Evolutionary conservation across 2,888 invertebrate species (phyloP).

Genomic region (Agriopis leucophaearia): DNA sequence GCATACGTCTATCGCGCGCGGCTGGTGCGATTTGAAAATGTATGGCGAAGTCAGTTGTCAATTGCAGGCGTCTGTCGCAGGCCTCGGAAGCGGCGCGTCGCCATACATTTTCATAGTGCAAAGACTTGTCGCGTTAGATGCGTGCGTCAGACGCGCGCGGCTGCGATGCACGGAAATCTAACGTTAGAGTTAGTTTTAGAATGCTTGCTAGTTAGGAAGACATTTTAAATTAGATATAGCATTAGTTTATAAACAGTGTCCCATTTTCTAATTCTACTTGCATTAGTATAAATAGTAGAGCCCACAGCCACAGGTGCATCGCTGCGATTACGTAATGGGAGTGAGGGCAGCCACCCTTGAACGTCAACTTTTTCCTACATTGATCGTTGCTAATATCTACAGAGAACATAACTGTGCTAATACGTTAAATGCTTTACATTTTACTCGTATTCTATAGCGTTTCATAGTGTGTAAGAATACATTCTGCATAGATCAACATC

Average conservation of each 20-base stretch:
- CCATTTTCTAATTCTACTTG: slow-evolving; percentile 47
- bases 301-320: slow-evolving; percentile 50
- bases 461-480: too few relatives aligned
- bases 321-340: slow-evolving; percentile 57
- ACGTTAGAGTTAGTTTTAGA: background rate
- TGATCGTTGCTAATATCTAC: slow-evolving; percentile 41
- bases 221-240: slow-evolving; percentile 21
- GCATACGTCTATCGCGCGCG: too few relatives aligned
- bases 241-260: slow-evolving; percentile 46
- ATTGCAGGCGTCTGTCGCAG: too few relatives aligned
- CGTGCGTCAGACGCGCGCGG: too few relatives aligned
- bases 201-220: slow-evolving; percentile 10
- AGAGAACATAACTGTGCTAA: background rate
- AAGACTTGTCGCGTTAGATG: too few relatives aligned
- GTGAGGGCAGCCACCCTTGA: slow-evolving; percentile 56
- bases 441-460: too few relatives aligned
- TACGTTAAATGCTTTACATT: background rate
- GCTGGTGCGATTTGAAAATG: too few relatives aligned
- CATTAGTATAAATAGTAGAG: slow-evolving; percentile 43
- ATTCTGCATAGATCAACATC: too few relatives aligned
- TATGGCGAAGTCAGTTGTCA: too few relatives aligned
- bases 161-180: too few relatives aligned
- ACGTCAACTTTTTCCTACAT: slow-evolving; percentile 51
- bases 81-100: too few relatives aligned
- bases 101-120: too few relatives aligned